Base-by-base conservation (phyloP, 2,113 vertebrate genomes). In the Phycodurus eques region DNA sequence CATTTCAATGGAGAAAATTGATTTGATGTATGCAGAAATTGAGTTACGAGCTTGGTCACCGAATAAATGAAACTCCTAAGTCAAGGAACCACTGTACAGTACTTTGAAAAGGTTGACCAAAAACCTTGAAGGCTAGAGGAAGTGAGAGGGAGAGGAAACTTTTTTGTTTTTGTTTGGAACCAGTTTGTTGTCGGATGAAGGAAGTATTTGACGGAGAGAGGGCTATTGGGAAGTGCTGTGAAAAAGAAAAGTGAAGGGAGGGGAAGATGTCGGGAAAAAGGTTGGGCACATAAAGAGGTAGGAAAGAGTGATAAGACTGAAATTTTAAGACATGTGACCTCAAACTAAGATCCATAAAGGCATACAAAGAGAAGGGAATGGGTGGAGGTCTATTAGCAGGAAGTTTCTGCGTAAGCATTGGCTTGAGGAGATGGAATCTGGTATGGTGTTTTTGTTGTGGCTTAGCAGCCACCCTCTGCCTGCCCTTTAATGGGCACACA, bases 351-450 rank as follows among this genome's bases (percentile, higher is more conserved):
- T 61, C 72, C 66, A 31, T 71, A 68, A 67, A 66, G 64, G n/a
- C 42, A n/a, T 46, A 65, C 62, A 71, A 27, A 51, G 19, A 51
- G 56, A 68, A 49, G 22, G 51, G 51, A 47, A 71, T 73, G 83
- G 83, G 86, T 79, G 86, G 87, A 84, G 85, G 75, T 77, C 78
- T 64, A 39, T 72, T 74, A 67, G 71, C 82, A 89, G 87, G 87
- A 90, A 87, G 82, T 78, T 71, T 68, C 78, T 87, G 76, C 66
- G 68, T 76, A 85, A 88, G 75, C 68, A 65, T 89, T 89, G 88
- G 88, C 86, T 70, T 1, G 61, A 31, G 71, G 71, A 84, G 80
- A 83, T 88, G 87, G 90, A 90, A 89, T 90, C 84, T 79, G 73
- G 68, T 70, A 73, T 74, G 65, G 54, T 71, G 84, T 88, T 83